Evolutionary conservation across 2,797 vertebrate species (phyloP).

Genomic region (Octomys mimax): DNA sequence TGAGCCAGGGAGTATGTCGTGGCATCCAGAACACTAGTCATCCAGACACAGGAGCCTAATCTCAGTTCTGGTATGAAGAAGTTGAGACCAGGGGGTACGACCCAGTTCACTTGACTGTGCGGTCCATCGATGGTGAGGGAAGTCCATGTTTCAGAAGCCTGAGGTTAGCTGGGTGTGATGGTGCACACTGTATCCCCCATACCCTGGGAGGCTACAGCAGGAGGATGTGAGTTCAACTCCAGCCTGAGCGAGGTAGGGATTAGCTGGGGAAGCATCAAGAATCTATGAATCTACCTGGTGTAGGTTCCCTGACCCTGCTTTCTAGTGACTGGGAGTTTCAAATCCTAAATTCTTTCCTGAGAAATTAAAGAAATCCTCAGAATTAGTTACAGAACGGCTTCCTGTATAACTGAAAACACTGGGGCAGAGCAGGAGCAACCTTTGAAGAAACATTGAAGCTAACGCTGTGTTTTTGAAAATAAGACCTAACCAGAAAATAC

Average conservation of each 20-base stretch:
- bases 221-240: not conserved
- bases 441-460: not conserved
- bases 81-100: not conserved
- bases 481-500: not conserved
- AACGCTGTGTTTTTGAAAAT: no score
- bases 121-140: not conserved
- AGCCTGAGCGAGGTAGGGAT: not conserved
- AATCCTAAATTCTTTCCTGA: not conserved
- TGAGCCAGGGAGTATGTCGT: not conserved
- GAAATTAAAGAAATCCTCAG: not conserved
- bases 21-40: not conserved
- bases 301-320: not conserved
- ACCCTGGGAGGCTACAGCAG: not conserved
- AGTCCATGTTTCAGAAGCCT: not conserved
- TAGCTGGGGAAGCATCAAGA: not conserved
- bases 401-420: fast-evolving
- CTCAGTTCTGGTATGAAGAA: not conserved
- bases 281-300: not conserved
- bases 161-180: not conserved
- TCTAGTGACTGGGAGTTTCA: not conserved
- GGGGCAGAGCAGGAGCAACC: not conserved
- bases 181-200: not conserved
- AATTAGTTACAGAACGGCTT: not conserved
- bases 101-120: not conserved
- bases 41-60: not conserved